These are phyloP conservation scores for Cosmorhoe ocellata DNA, from an alignment of 2,888 invertebrate species.

Conservation along the genomic window DNA sequence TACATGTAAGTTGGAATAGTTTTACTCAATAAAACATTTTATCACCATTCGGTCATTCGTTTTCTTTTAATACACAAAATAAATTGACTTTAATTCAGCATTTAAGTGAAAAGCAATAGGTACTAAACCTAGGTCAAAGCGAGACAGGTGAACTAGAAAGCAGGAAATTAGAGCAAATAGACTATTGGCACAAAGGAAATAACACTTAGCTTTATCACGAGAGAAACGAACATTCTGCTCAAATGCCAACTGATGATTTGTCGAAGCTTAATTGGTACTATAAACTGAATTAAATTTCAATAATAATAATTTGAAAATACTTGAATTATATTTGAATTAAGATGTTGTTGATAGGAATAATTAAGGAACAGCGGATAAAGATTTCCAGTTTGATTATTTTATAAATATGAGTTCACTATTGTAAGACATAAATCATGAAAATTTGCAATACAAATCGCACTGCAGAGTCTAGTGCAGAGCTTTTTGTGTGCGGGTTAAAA, in stretches of 20 bases:
- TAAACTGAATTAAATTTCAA: neutral
- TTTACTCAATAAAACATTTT: no score
- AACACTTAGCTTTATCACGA: constrained; percentile 45
- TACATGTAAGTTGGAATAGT: no score
- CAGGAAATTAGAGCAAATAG: constrained; percentile 62
- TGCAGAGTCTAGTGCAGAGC: constrained; percentile 81
- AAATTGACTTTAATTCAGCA: constrained; percentile 7
- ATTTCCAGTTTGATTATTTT: neutral
- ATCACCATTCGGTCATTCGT: no score
- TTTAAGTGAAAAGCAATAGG: constrained; percentile 18
- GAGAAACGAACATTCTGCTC: constrained; percentile 31
- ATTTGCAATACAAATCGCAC: constrained; percentile 81
- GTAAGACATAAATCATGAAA: constrained; percentile 51
- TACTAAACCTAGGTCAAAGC: constrained; percentile 44
- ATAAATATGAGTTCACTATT: constrained; percentile 15
- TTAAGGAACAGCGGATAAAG: neutral
- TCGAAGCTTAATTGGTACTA: neutral
- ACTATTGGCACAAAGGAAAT: constrained; percentile 70
- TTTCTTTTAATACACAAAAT: neutral
- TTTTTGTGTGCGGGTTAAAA: constrained; percentile 77
- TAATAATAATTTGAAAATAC: no score
- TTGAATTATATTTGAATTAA: no score
- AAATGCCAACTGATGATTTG: constrained; percentile 13
- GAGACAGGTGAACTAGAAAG: constrained; percentile 47
- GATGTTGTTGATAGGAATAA: constrained; percentile 4